These are phyloP conservation scores for Danio kyathit DNA, from an alignment of 2,797 vertebrate genomes.

Conservation along the genomic window DNA sequence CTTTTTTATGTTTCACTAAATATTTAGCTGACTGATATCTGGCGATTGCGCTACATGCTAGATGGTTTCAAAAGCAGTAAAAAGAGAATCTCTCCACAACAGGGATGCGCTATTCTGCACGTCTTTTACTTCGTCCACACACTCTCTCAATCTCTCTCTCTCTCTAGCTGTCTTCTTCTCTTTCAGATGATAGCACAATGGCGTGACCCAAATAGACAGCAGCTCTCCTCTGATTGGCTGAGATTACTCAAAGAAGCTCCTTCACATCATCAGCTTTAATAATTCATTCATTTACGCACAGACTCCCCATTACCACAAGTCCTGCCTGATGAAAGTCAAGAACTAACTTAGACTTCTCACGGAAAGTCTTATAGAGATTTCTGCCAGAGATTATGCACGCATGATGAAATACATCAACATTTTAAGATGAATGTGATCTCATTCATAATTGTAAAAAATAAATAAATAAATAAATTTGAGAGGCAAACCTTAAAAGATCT, in stretches of 20 bases:
- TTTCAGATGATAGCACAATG: slow-evolving; percentile 50
- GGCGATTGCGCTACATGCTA: not conserved
- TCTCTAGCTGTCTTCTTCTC: slow-evolving; percentile 41
- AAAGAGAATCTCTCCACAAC: not conserved
- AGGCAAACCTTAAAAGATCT: not conserved
- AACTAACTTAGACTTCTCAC: slow-evolving; percentile 14
- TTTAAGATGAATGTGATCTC: not conserved
- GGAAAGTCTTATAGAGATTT: not conserved
- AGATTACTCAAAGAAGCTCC: slow-evolving; percentile 53
- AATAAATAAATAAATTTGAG: not conserved
- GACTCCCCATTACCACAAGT: slow-evolving; percentile 28
- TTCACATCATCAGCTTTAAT: slow-evolving; percentile 63
- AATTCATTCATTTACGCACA: slow-evolving; percentile 61
- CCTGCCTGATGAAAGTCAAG: slow-evolving; percentile 6
- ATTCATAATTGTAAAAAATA: not conserved
- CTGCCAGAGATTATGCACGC: not conserved
- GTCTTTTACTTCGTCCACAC: slow-evolving; percentile 3
- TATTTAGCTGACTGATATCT: not conserved
- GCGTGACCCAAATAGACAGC: slow-evolving; percentile 62
- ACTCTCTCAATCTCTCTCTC: not conserved
- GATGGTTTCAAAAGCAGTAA: slow-evolving; percentile 1
- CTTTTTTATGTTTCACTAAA: slow-evolving; percentile 13
- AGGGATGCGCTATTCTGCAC: slow-evolving; percentile 9
- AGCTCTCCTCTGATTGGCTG: slow-evolving; percentile 68
- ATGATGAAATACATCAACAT: not conserved